Conservation (phyloP, 2,113 vertebrate genomes). For the Arenaria interpres region DNA sequence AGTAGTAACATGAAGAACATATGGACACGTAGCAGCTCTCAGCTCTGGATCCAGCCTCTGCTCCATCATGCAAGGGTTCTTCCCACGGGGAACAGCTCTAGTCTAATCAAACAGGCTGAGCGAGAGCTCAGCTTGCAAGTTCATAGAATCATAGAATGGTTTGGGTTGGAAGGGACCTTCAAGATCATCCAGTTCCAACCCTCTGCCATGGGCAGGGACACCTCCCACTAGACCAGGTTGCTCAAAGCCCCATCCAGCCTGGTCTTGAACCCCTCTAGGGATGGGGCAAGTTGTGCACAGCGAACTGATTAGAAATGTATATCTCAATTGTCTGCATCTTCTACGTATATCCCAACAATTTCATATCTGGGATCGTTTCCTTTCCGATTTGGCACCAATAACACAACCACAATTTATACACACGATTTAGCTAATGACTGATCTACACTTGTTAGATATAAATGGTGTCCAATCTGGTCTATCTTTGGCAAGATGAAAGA, state of each 20-base stretch:
- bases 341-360: rapidly evolving
- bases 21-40: background rate
- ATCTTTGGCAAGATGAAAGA: background rate
- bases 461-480: background rate
- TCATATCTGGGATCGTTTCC: background rate
- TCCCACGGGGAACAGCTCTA: background rate
- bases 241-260: too few relatives aligned
- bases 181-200: too few relatives aligned
- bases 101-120: background rate
- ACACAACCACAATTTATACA: background rate
- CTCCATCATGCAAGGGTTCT: background rate
- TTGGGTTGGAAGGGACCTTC: too few relatives aligned
- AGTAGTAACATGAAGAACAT: background rate
- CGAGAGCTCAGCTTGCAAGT: background rate
- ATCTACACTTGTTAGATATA: background rate
- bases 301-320: background rate
- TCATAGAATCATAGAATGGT: too few relatives aligned
- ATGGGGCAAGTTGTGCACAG: background rate
- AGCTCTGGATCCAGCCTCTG: background rate
- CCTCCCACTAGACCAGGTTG: too few relatives aligned
- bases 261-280: too few relatives aligned
- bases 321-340: background rate
- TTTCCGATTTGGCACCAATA: background rate
- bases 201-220: too few relatives aligned
- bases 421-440: background rate